Evolutionary conservation across 1,140 invertebrate genomes (phyloP).

Genomic region (Aphis craccivora): DNA sequence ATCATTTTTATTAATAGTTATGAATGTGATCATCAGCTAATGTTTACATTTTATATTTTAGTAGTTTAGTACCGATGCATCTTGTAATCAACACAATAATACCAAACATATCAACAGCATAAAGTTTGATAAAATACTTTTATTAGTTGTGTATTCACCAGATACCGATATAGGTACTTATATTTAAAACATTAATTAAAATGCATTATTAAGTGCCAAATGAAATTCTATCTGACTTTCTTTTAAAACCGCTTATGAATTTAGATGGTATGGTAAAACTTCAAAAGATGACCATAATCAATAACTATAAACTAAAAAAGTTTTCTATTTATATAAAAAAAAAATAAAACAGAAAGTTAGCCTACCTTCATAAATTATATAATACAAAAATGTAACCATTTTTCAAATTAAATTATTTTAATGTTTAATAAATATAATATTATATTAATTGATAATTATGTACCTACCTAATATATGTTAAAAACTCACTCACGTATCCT

Average conservation of each 20-base stretch:
- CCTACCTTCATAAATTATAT: neutral
- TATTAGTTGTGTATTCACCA: neutral
- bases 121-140: neutral
- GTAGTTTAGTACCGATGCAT: neutral
- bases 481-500: neutral
- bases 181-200: neutral
- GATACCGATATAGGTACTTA: neutral
- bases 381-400: neutral
- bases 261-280: neutral
- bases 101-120: neutral
- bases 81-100: neutral
- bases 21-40: too few relatives aligned
- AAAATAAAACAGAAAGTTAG: neutral
- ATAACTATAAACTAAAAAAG: neutral
- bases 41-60: neutral
- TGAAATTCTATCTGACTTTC: neutral
- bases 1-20: too few relatives aligned
- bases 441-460: neutral
- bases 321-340: neutral
- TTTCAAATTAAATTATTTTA: neutral
- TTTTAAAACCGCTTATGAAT: neutral
- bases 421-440: neutral
- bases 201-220: slow-evolving; percentile 6
- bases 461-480: neutral
- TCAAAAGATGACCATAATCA: neutral